These are phyloP conservation scores for zebrafish (Danio rerio) DNA, from an alignment of 2,113 vertebrate genomes.

Conservation along the genomic window GRCz12tu NC_133180.1:15988001-15988500, in stretches of 20 bases:
- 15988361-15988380: not conserved
- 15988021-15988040: conserved; percentile 21
- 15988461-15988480: no score
- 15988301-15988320: no score
- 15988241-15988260: not conserved
- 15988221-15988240: not conserved
- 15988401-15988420: no score
- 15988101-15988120: conserved; percentile 40
- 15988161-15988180: conserved; percentile 8
- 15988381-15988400: not conserved
- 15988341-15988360: conserved; percentile 5
- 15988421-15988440: no score
- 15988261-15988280: no score
- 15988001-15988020: not conserved
- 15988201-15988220: not conserved
- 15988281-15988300: no score
- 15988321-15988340: not conserved
- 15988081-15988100: conserved; percentile 46
- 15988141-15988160: not conserved
- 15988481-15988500: no score
- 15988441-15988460: no score
- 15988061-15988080: conserved; percentile 59
- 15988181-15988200: not conserved
- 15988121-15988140: conserved; percentile 18
- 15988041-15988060: conserved; percentile 9